Base-by-base conservation (phyloP, 1,140 invertebrate species). In the Asbolus verrucosus region DNA sequence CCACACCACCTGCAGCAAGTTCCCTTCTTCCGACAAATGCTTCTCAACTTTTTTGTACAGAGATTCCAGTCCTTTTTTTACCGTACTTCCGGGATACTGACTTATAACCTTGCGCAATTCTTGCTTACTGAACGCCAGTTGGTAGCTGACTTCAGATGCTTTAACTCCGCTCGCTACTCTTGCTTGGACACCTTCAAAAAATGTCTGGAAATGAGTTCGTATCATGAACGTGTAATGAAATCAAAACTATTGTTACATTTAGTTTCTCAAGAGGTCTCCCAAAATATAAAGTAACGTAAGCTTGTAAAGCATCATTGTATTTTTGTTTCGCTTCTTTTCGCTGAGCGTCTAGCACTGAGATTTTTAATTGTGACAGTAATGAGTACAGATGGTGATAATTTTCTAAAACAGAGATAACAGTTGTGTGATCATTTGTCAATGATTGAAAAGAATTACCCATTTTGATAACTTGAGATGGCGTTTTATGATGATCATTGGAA, bases 31-130 rank as follows among this genome's bases (percentile, higher is more conserved):
- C 75, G 91, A 95, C 3, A 98, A 83, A 83, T 98, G 96, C 84
- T 99, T 98, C 78, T 97, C 97, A 11, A 99, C 95, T 84, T 98
- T 98, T 81, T 92, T 94, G 82, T 98, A 99, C 50, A 99, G 85
- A 80, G 94, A 90, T 80, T 98, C 97, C 18, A 99, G 83, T 0
- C 96, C 96, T 82, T 94, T 95, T 82, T 98, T 98, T 2, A 99
- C 80, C 84, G 98, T 97, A 81, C 91, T 91, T 6, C 92, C 93
- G 9, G 97, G 96, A 86, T 99, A 99, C 81, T 97, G 92, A 74
- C 93, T 92, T 61, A 99, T 96, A 14, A 98, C 94, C 84, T 96
- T 96, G 70, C 95, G 87, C 54, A 99, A 84, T 84, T 98, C 97
- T 84, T 96, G 94, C 85, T 98, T 98, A 80, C 95, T 98, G 81